phyloP scores from a whole-genome alignment of 2,888 invertebrate species.

The Acanthosepion pharaonis region DNA sequence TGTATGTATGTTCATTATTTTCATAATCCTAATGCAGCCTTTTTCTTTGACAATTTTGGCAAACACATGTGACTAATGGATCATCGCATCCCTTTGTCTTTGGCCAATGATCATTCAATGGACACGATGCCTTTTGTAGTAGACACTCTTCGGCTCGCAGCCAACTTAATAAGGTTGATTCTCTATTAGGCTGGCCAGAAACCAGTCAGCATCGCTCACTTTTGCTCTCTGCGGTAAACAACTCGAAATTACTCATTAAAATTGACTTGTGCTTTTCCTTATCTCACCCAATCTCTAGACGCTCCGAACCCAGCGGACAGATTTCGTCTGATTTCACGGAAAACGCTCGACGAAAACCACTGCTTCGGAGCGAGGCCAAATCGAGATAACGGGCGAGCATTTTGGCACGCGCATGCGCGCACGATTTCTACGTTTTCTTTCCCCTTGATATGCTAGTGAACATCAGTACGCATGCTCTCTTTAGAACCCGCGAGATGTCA shows the following conservation, averaged over 20 bases:
- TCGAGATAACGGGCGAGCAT: neutral
- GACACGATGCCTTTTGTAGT: constrained; percentile 3
- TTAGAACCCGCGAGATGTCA: neutral
- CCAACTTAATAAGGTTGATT: constrained; percentile 33
- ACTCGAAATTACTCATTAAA: constrained; percentile 23
- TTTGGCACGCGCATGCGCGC: neutral
- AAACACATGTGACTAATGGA: neutral
- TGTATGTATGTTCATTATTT: neutral
- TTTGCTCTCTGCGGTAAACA: neutral
- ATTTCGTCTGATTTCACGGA: constrained; percentile 9
- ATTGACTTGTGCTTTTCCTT: neutral
- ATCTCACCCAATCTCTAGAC: constrained; percentile 6
- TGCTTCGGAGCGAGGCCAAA: neutral
- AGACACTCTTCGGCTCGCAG: neutral
- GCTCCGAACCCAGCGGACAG: neutral
- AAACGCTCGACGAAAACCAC: neutral
- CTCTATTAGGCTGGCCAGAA: neutral
- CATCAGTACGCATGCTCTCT: neutral
- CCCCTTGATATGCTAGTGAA: neutral
- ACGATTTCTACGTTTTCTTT: neutral
- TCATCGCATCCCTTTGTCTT: neutral
- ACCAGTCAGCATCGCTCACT: neutral
- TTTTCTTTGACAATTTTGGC: neutral
- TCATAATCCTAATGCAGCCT: neutral
- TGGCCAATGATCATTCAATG: neutral